Conservation (phyloP, 1,140 invertebrate species). For the Ruditapes philippinarum region DNA sequence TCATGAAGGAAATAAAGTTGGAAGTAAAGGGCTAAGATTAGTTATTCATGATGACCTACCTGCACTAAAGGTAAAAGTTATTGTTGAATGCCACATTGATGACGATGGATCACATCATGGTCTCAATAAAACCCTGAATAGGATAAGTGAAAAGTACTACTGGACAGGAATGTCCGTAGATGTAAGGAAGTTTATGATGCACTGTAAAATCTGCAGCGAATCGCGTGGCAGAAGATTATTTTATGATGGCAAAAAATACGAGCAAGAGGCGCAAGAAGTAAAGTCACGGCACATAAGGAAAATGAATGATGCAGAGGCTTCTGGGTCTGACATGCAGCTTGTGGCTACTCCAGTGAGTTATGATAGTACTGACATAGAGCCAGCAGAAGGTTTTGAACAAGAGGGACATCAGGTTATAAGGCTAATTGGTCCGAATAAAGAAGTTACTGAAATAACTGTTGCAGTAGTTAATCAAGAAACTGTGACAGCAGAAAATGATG, state of each 20-base stretch:
- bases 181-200: conserved; percentile 58
- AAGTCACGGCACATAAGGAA: conserved; percentile 6
- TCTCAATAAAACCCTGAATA: conserved; percentile 49
- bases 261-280: conserved; percentile 29
- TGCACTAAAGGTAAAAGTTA: conserved; percentile 58
- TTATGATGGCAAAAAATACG: background rate
- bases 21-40: conserved; percentile 31
- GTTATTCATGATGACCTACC: conserved; percentile 59
- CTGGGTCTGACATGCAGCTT: background rate
- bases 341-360: background rate
- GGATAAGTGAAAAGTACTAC: conserved; percentile 26
- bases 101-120: conserved; percentile 57
- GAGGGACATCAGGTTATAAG: conserved; percentile 46
- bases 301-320: conserved; percentile 3
- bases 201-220: conserved; percentile 53
- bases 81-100: conserved; percentile 64
- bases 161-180: conserved; percentile 53
- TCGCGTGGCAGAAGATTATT: background rate
- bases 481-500: background rate
- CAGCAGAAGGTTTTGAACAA: conserved; percentile 8
- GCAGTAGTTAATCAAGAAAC: conserved; percentile 5
- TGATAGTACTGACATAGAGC: conserved; percentile 2
- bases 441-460: conserved; percentile 50
- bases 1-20: conserved; percentile 53
- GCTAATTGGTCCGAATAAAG: conserved; percentile 49